A percentile compares a stretch with the other conserved stretches of the same genome.
These are phyloP conservation scores for Listronotus oregonensis DNA, from an alignment of 1,140 invertebrate genomes.

Conservation along the genomic window DNA sequence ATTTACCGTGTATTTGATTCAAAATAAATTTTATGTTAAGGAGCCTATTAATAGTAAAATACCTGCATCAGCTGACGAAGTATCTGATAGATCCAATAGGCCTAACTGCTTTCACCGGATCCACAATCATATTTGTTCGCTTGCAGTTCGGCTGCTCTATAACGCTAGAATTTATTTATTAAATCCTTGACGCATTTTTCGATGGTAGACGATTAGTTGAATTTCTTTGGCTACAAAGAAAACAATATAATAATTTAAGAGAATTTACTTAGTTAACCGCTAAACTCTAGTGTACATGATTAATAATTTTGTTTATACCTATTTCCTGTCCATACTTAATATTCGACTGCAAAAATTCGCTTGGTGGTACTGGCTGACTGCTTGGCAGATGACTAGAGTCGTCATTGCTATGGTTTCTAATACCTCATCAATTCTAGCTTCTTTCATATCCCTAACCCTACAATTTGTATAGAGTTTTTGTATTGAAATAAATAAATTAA, in stretches of 20 bases:
- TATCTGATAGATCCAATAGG: conserved; percentile 57
- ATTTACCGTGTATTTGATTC: no score
- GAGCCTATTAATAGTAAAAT: no score
- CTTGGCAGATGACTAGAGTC: conserved; percentile 71
- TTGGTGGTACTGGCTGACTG: conserved; percentile 66
- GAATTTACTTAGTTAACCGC: no score
- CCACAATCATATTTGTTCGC: conserved; percentile 68
- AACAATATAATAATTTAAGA: not conserved
- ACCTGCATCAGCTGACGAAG: conserved; percentile 61
- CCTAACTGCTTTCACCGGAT: conserved; percentile 63
- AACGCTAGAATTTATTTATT: conserved; percentile 69
- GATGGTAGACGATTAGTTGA: conserved; percentile 63
- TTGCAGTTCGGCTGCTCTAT: conserved; percentile 62
- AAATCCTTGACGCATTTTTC: conserved; percentile 72
- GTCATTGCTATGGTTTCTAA: conserved; percentile 69
- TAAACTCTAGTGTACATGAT: no score
- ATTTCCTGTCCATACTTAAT: conserved; percentile 60
- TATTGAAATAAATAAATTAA: conserved; percentile 21
- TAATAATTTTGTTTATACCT: conserved; percentile 47
- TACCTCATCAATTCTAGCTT: conserved; percentile 74
- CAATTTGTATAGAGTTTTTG: conserved; percentile 7
- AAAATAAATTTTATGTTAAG: no score
- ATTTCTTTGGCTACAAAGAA: conserved; percentile 56
- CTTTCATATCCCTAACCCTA: conserved; percentile 75
- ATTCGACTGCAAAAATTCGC: conserved; percentile 71